Evolutionary conservation across 2,888 invertebrate species (phyloP), one percentile per base, ranked within the genome.

Genomic region (Amphimallon solstitiale): DNA sequence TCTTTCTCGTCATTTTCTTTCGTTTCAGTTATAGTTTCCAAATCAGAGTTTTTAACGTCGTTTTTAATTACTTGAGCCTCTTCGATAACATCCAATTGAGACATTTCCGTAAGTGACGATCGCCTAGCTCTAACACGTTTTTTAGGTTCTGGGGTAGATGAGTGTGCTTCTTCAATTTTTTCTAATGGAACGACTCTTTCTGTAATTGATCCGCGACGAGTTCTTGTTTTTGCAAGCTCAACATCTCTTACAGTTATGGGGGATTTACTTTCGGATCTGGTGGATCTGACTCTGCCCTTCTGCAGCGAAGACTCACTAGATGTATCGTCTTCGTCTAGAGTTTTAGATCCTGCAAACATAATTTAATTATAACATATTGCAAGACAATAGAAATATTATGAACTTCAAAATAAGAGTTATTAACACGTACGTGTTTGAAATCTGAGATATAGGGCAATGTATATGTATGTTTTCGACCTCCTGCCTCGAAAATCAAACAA

Each of bases 211-310:
- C 56, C 48, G 61, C 68, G 68, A 17, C 71, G 65, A 46, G 63
- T 60, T 62, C 65, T 66, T 7, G 67, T 37, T 19, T 68, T 68
- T 15, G 65, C 61, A 63, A 60, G 45, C 46, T 61, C 56, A 23
- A 46, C 37, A 46, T 56, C 35, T 61, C 63, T 37, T 19, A 40
- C 45, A 35, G 59, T 66, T n/a, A 49, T 66, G 1, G 74, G 74
- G 0, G 74, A 74, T 48, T 34, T 45, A 34, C 71, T 73, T 59
- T 67, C 67, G 7, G 71, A 72, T 17, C 71, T 63, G n/a, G 63
- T 51, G 7, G 64, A 65, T 35, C 68, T 40, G n/a, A 67, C 51
- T 17, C 67, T 49, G 14, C 43, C 62, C 46, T 34, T 45, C 54
- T 29, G 29, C 29, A 35, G 15, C 17, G 62, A 12, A 10, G 65